Base-by-base conservation (phyloP, 2,113 vertebrate genomes). In the Microcebus griseorufus region DNA sequence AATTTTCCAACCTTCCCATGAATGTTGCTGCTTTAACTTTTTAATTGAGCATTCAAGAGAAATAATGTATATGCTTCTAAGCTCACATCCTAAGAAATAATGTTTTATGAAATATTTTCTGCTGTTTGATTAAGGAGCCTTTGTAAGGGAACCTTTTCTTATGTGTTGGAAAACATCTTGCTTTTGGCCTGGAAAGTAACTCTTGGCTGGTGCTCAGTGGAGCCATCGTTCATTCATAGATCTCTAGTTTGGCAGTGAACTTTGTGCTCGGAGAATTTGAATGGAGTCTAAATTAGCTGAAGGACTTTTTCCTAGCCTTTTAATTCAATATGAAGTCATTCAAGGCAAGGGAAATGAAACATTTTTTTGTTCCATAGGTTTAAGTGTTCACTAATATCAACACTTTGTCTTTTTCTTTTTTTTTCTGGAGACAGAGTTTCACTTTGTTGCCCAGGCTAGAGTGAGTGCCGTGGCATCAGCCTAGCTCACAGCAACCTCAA, bases 301-400 rank as follows among this genome's bases (percentile, higher is more conserved):
- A 53, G 51, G 87, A 65, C 9, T 65, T 72, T 96, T 70, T 65
- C 65, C 12, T 27, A 42, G 79, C 69, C 34, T 73, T 37, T 42
- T 93, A 76, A 90, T 83, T 83, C 67, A 89, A 20, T 53, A 75
- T 17, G 12, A 89, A 96, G 60, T 91, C 27, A 86, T 65, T 93
- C 64, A 82, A 94, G 65, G 69, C 23, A 58, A 64, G 27, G 12
- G n/a, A 73, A 92, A 69, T 72, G 10, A 93, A 93, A 51, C 42
- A 37, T 37, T 72, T 95, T 95, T 67, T 69, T 90, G 20, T 42
- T 84, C 53, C 51, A 5, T 32, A 87, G 69, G 20, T 90, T 76
- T 87, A 78, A 78, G 51, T 93, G 20, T 70, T 90, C 76, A 96
- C 60, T 14, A 45, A 1, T 51, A 62, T 53, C 32, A 51, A 83